These are phyloP conservation scores for Amazonetta brasiliensis DNA, from an alignment of 2,797 vertebrate genomes.

Conservation along the genomic window DNA sequence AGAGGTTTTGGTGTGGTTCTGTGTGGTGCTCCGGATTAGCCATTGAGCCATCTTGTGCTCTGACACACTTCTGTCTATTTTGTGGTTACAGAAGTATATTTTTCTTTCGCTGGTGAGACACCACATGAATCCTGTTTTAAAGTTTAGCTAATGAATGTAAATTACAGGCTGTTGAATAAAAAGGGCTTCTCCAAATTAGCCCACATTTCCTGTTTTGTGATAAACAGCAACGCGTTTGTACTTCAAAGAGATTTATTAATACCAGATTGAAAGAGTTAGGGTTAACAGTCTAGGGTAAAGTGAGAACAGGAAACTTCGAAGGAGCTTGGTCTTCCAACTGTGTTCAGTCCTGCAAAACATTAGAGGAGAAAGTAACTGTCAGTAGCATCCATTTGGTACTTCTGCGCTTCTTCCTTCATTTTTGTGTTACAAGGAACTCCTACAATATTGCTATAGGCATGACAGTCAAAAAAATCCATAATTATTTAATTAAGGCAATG, in stretches of 20 bases:
- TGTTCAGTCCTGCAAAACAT: not conserved
- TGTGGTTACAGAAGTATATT: not conserved
- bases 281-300: not conserved
- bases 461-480: not conserved
- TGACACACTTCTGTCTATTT: not conserved
- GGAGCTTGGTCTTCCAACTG: not conserved
- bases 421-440: not conserved
- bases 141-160: not conserved
- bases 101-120: not conserved
- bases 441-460: not conserved
- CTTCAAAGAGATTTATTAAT: not conserved
- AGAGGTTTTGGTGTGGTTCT: not conserved
- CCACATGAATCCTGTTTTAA: not conserved
- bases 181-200: not conserved
- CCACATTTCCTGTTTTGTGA: not conserved
- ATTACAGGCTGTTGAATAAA: not conserved
- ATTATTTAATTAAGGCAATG: not conserved
- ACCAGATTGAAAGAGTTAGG: not conserved
- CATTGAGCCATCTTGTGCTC: accelerated
- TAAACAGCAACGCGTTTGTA: not conserved
- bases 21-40: not conserved
- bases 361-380: not conserved
- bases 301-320: not conserved
- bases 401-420: not conserved
- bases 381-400: not conserved